A percentile compares a stretch with the other conserved stretches of the same genome.
Evolutionary conservation across 1,140 invertebrate genomes (phyloP).

Genomic region (Antheraea pernyi): DNA sequence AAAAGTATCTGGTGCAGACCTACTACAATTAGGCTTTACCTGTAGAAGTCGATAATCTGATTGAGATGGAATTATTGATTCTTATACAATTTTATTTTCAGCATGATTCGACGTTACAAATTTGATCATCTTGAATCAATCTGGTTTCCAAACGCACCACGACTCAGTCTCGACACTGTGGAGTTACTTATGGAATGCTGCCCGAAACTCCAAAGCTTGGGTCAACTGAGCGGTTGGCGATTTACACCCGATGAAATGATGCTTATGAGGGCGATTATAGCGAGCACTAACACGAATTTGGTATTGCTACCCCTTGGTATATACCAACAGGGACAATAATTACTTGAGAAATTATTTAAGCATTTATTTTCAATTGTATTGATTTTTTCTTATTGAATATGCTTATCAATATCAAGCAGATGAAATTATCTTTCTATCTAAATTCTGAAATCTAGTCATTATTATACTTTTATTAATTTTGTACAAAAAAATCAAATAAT

Average conservation of each 20-base stretch:
- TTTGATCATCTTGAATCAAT: conserved; percentile 81
- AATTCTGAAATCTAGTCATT: background rate
- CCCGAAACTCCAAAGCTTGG: conserved; percentile 81
- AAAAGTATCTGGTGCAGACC: no score
- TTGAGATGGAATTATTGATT: no score
- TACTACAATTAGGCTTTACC: no score
- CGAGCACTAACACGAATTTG: conserved; percentile 81
- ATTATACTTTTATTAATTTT: background rate
- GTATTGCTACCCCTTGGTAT: conserved; percentile 79
- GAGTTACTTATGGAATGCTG: conserved; percentile 82
- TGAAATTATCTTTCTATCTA: background rate
- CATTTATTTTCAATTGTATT: background rate
- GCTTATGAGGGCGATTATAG: conserved; percentile 80
- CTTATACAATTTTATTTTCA: conserved; percentile 39
- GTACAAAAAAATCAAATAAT: background rate
- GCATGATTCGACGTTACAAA: conserved; percentile 79
- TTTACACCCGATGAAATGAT: conserved; percentile 82
- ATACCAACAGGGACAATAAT: conserved; percentile 66
- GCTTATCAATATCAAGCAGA: no score
- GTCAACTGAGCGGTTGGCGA: conserved; percentile 82
- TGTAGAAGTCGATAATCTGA: no score
- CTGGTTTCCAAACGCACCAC: conserved; percentile 82
- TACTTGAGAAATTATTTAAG: background rate
- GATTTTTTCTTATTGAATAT: background rate
- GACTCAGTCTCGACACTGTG: conserved; percentile 80